Evolutionary conservation across 2,888 invertebrate species (phyloP).

Genomic region (Operophtera brumata): DNA sequence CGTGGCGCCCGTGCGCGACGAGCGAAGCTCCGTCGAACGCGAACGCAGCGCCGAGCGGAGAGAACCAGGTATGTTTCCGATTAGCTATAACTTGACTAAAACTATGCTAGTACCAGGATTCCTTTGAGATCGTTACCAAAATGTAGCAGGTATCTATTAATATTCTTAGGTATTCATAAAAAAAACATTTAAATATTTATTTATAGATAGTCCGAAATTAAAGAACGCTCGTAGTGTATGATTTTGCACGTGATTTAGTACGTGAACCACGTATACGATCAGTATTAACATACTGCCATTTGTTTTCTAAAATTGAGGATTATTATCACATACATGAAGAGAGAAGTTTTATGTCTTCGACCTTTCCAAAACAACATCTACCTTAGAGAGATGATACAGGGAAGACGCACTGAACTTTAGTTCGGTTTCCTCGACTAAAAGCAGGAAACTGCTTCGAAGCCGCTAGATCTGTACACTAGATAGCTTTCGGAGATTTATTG

Average conservation of each 20-base stretch:
- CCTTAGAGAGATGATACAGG: constrained; percentile 28
- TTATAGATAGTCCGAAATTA: too few relatives aligned
- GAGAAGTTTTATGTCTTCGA: constrained; percentile 17
- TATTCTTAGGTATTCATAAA: not conserved
- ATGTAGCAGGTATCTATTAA: not conserved
- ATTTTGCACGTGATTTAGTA: too few relatives aligned
- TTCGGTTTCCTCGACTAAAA: constrained; percentile 24
- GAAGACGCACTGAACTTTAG: constrained; percentile 27
- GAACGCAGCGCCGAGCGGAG: constrained; percentile 67
- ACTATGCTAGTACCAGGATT: constrained; percentile 13
- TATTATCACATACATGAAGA: not conserved
- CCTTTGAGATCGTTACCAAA: not conserved
- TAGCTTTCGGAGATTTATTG: constrained; percentile 33
- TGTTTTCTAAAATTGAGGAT: not conserved
- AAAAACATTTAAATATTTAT: too few relatives aligned
- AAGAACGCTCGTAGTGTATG: too few relatives aligned
- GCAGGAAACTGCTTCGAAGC: constrained; percentile 27
- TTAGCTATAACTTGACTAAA: constrained; percentile 37
- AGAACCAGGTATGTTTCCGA: constrained; percentile 63
- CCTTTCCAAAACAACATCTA: constrained; percentile 24
- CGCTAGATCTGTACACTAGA: constrained; percentile 29
- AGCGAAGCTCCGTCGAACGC: constrained; percentile 59
- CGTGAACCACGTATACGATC: too few relatives aligned
- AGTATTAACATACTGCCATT: too few relatives aligned
- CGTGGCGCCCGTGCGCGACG: constrained; percentile 56